Conservation (phyloP, 2,113 vertebrate species). For the Salvator merianae region DNA sequence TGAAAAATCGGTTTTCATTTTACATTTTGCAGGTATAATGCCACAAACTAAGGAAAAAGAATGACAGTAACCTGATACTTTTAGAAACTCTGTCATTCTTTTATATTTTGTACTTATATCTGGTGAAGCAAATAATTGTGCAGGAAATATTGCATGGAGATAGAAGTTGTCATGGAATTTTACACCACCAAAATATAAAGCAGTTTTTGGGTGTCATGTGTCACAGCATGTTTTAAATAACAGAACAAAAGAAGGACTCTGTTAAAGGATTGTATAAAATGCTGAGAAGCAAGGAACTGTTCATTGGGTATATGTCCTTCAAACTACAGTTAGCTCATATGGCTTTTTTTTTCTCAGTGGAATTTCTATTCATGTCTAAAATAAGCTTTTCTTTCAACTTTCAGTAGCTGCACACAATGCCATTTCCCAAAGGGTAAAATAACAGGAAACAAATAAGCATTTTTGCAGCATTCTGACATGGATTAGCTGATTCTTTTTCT, state of each 20-base stretch:
- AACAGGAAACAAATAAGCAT: background rate
- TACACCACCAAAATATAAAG: background rate
- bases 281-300: background rate
- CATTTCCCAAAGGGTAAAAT: conserved; percentile 12
- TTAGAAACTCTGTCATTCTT: background rate
- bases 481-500: background rate
- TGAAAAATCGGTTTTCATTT: background rate
- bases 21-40: background rate
- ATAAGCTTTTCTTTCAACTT: background rate
- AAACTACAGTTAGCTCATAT: background rate
- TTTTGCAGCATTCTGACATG: background rate
- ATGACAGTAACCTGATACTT: background rate
- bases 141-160: background rate
- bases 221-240: background rate
- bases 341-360: background rate
- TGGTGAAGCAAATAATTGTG: background rate
- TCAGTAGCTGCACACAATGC: background rate
- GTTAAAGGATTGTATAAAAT: background rate
- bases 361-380: conserved; percentile 19
- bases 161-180: background rate
- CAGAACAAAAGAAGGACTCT: background rate
- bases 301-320: background rate
- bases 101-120: background rate
- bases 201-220: background rate
- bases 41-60: rapidly evolving